Evolutionary conservation across 1,140 invertebrate genomes (phyloP).

Genomic region (Trachymyrmex septentrionalis): DNA sequence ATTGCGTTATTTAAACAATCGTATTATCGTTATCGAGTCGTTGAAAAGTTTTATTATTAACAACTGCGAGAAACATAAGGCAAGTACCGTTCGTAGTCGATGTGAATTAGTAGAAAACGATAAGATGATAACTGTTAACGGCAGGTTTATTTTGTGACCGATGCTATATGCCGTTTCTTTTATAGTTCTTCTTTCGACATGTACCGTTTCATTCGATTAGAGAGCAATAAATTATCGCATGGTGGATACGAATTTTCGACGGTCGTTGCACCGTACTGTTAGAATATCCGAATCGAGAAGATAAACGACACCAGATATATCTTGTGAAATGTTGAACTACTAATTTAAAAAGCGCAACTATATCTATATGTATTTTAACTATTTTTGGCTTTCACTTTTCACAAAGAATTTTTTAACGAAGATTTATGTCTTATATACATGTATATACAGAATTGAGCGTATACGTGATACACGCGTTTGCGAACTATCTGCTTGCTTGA

Average conservation of each 20-base stretch:
- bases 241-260: neutral
- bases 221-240: neutral
- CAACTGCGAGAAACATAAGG: neutral
- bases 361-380: neutral
- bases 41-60: neutral
- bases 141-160: slow-evolving; percentile 33
- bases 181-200: slow-evolving; percentile 13
- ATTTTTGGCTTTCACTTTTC: neutral
- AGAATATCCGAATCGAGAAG: neutral
- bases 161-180: slow-evolving; percentile 52
- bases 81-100: neutral
- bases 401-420: neutral
- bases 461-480: neutral
- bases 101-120: neutral
- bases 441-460: slow-evolving; percentile 1
- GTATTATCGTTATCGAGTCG: neutral
- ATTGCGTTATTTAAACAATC: neutral
- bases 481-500: neutral
- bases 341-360: slow-evolving; percentile 32
- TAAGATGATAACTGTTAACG: neutral
- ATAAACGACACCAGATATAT: slow-evolving; percentile 7
- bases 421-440: slow-evolving; percentile 38
- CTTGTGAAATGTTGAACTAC: slow-evolving; percentile 41
- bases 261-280: neutral
- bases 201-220: neutral